phyloP scores from a whole-genome alignment of 2,113 vertebrate genomes.

The Puntigrus tetrazona region DNA sequence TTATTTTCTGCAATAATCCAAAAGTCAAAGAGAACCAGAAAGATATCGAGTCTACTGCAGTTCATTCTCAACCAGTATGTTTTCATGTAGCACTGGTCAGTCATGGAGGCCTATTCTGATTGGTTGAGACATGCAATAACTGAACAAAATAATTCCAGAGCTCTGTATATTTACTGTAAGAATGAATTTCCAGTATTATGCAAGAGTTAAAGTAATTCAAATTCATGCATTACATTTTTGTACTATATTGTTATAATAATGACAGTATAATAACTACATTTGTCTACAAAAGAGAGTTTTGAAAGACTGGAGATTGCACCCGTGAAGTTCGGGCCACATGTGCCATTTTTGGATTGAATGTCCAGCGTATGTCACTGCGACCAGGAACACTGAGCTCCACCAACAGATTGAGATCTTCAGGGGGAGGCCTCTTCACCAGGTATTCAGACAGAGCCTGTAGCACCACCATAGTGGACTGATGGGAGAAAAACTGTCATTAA shows the following conservation, averaged over 20 bases:
- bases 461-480: constrained; percentile 77
- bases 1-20: background rate
- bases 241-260: too few relatives aligned
- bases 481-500: background rate
- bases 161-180: background rate
- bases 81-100: too few relatives aligned
- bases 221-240: constrained; percentile 41
- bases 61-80: too few relatives aligned
- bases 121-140: too few relatives aligned
- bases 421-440: constrained; percentile 59
- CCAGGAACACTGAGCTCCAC: constrained; percentile 67
- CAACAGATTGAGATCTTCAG: constrained; percentile 54
- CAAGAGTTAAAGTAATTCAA: background rate
- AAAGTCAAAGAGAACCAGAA: too few relatives aligned
- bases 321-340: constrained; percentile 67
- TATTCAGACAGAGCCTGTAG: constrained; percentile 77
- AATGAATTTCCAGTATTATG: background rate
- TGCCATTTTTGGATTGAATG: constrained; percentile 62
- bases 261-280: too few relatives aligned
- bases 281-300: background rate
- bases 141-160: too few relatives aligned
- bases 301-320: constrained; percentile 49
- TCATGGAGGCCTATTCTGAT: too few relatives aligned
- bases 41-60: too few relatives aligned
- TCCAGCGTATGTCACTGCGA: constrained; percentile 62